A percentile compares a stretch with the other conserved stretches of the same genome.
phyloP scores from a whole-genome alignment of 2,113 vertebrate genomes.

The Mesitornis unicolor region DNA sequence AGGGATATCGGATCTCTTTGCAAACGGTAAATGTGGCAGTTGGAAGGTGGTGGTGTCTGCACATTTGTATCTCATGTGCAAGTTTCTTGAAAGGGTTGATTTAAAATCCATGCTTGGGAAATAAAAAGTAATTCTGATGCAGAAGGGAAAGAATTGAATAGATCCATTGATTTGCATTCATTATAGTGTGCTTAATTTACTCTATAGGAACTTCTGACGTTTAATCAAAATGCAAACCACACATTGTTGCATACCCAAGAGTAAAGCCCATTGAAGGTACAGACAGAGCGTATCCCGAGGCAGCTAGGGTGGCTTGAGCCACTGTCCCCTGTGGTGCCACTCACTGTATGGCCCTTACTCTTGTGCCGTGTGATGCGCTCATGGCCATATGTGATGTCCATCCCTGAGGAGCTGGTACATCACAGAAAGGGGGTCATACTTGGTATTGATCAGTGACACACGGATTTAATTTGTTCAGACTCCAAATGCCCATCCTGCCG shows the following conservation, averaged over 20 bases:
- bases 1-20: not conserved
- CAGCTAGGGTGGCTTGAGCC: not conserved
- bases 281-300: not conserved
- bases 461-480: not conserved
- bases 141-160: not conserved
- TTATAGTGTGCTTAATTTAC: not conserved
- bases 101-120: not conserved
- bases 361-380: not conserved
- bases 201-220: not conserved
- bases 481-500: not conserved
- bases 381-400: not conserved
- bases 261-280: not conserved
- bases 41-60: not conserved
- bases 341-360: accelerated
- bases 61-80: not conserved
- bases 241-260: not conserved
- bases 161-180: not conserved
- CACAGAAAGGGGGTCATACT: not conserved
- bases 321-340: accelerated
- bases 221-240: not conserved
- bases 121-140: not conserved
- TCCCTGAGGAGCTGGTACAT: not conserved
- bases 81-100: not conserved
- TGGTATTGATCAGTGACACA: not conserved
- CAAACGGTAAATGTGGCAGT: not conserved